Evolutionary conservation across 2,797 vertebrate species (phyloP).

Genomic region (Catostomus latipinnis): DNA sequence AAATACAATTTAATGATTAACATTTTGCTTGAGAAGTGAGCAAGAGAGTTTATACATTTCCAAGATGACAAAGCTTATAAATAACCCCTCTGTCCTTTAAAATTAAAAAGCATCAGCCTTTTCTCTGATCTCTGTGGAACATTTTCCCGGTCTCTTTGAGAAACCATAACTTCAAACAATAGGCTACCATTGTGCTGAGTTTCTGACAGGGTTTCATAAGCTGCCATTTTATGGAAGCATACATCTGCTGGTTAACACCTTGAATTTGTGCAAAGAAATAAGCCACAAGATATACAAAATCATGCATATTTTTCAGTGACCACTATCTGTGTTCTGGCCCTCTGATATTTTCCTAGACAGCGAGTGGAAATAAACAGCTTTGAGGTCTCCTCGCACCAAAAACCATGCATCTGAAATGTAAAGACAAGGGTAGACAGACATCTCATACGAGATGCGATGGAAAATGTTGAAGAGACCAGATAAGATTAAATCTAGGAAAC

Average conservation of each 20-base stretch:
- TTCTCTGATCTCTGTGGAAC: constrained; percentile 13
- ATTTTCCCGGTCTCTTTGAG: not conserved
- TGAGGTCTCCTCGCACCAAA: too few relatives aligned
- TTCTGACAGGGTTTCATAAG: not conserved
- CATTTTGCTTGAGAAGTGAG: too few relatives aligned
- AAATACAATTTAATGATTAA: not conserved
- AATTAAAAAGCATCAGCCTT: constrained; percentile 28
- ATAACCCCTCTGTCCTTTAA: constrained; percentile 20
- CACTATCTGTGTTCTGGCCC: too few relatives aligned
- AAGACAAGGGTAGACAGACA: too few relatives aligned
- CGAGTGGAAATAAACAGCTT: too few relatives aligned
- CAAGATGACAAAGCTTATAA: too few relatives aligned
- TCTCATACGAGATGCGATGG: too few relatives aligned
- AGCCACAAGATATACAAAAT: not conserved
- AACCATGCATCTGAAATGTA: too few relatives aligned
- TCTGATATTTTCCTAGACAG: too few relatives aligned
- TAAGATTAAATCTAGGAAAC: too few relatives aligned
- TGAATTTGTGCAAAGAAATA: constrained; percentile 9
- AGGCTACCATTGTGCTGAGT: not conserved
- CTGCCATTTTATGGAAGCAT: not conserved
- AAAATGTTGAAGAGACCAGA: too few relatives aligned
- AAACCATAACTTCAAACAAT: constrained; percentile 7
- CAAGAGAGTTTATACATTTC: not conserved
- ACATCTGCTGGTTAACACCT: constrained; percentile 4
- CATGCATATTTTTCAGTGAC: constrained; percentile 19